Evolutionary conservation across 1,140 invertebrate genomes (phyloP).

Genomic region (Penaeus indicus): DNA sequence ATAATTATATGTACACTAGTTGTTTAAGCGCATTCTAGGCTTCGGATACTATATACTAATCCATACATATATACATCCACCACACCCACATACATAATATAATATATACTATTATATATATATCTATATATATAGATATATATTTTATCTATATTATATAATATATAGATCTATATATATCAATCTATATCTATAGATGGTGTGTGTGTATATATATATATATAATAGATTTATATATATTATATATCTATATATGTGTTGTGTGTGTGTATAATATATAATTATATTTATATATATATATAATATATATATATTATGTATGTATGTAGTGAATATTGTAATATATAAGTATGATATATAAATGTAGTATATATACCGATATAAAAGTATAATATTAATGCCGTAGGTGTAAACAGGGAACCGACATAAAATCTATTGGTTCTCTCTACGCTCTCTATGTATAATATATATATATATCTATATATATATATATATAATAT

Average conservation of each 20-base stretch:
- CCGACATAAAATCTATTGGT: too few relatives aligned
- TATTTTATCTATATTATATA: conserved; percentile 8
- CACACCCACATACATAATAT: not conserved
- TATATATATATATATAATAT: too few relatives aligned
- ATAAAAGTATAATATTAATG: not conserved
- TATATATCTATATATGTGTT: conserved; percentile 8
- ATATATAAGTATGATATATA: too few relatives aligned
- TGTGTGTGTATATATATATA: conserved; percentile 14
- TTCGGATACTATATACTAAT: not conserved
- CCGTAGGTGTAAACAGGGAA: not conserved
- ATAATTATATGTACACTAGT: too few relatives aligned
- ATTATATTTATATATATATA: conserved; percentile 14
- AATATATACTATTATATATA: not conserved
- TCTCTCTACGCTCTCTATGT: too few relatives aligned
- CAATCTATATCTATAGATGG: too few relatives aligned
- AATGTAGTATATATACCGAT: not conserved
- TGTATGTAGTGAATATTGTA: too few relatives aligned
- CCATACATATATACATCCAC: not conserved
- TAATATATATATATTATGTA: too few relatives aligned
- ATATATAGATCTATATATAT: conserved; percentile 4
- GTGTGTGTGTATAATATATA: too few relatives aligned
- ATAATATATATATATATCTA: too few relatives aligned
- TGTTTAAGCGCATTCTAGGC: not conserved
- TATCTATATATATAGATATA: conserved; percentile 1
- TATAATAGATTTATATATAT: conserved; percentile 3